Conservation (phyloP, 2,113 vertebrate genomes). For the Urocitellus parryii region DNA sequence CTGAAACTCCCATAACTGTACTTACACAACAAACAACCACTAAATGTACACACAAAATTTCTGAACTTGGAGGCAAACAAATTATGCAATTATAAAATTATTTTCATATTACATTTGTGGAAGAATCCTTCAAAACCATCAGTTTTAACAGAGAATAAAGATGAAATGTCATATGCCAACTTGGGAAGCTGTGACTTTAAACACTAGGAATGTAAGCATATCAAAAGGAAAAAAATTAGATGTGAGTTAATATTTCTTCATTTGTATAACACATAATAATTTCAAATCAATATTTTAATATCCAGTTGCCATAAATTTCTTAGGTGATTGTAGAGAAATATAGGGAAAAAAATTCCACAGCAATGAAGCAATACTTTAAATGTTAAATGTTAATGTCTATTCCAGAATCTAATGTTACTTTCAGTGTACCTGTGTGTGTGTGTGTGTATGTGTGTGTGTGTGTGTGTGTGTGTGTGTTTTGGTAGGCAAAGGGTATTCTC, state of each 20-base stretch:
- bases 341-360: neutral
- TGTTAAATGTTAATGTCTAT: conserved; percentile 14
- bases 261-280: neutral
- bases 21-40: neutral
- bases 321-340: neutral
- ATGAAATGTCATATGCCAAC: conserved; percentile 5
- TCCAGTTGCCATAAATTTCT: conserved; percentile 16
- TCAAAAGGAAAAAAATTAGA: neutral
- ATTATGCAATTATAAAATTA: neutral
- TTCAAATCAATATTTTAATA: conserved; percentile 48
- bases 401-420: neutral
- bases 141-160: neutral
- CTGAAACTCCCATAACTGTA: neutral
- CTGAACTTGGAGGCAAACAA: conserved; percentile 30
- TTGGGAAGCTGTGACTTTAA: neutral
- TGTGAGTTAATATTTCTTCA: conserved; percentile 15
- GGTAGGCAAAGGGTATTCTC: neutral
- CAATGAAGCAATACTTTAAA: conserved; percentile 39
- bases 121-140: conserved; percentile 51
- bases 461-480: neutral
- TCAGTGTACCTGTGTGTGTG: neutral
- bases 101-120: neutral
- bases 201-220: neutral
- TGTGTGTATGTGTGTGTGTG: neutral
- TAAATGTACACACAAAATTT: neutral